These are phyloP conservation scores for Megaustenia siamemsis DNA, from an alignment of 2,888 invertebrate genomes.

Conservation along the genomic window DNA sequence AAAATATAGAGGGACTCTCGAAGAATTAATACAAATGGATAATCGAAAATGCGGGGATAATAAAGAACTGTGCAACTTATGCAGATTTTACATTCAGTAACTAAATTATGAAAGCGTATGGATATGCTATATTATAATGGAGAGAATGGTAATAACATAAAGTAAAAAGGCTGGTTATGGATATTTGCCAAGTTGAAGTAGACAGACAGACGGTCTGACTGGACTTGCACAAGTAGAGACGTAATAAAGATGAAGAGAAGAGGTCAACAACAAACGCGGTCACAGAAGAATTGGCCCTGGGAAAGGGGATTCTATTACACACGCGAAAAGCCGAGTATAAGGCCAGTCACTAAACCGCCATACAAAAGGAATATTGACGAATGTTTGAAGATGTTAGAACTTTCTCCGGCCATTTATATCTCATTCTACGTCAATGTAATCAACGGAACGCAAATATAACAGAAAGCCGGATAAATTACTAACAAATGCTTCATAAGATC, in stretches of 20 bases:
- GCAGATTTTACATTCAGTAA: background rate
- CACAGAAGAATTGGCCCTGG: too few relatives aligned
- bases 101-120: background rate
- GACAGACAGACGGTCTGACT: slow-evolving; percentile 12
- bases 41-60: too few relatives aligned
- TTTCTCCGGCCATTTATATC: background rate
- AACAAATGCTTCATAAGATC: background rate
- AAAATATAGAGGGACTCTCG: too few relatives aligned
- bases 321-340: background rate
- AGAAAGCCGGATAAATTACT: slow-evolving; percentile 2
- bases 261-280: too few relatives aligned
- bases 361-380: slow-evolving; percentile 22
- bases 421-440: background rate
- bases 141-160: background rate
- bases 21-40: too few relatives aligned
- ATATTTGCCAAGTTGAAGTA: background rate
- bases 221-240: background rate
- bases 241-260: background rate
- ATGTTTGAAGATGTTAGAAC: background rate
- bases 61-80: background rate
- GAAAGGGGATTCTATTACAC: background rate
- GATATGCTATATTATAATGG: background rate
- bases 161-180: background rate
- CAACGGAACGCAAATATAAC: background rate
- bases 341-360: background rate